A percentile compares a stretch with the other conserved stretches of the same genome.
Evolutionary conservation across 2,888 invertebrate species (phyloP).

Genomic region (Ellobium chinense): DNA sequence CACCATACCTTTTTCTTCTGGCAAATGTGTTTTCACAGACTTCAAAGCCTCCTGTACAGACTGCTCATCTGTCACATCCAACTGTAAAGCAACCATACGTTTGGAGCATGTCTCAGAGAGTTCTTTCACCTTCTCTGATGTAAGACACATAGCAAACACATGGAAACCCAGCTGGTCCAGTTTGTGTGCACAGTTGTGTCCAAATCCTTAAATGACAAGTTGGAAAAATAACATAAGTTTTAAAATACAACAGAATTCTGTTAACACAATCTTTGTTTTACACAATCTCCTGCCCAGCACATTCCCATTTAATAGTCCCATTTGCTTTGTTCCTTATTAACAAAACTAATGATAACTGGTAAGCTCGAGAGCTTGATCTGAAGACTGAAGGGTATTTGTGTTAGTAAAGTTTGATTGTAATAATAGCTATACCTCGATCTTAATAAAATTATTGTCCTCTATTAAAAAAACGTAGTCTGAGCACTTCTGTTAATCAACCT

Average conservation of each 20-base stretch:
- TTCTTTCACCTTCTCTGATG: slow-evolving; percentile 36
- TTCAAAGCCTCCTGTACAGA: slow-evolving; percentile 27
- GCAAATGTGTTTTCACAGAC: slow-evolving; percentile 31
- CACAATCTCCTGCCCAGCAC: too few relatives aligned
- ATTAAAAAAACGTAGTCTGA: too few relatives aligned
- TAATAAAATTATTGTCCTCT: too few relatives aligned
- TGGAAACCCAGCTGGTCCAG: slow-evolving; percentile 46
- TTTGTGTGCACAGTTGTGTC: slow-evolving; percentile 35
- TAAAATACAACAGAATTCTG: neutral
- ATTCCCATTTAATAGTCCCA: too few relatives aligned
- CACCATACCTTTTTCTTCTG: slow-evolving; percentile 42
- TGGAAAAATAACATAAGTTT: neutral
- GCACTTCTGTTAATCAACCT: too few relatives aligned
- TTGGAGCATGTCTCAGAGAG: slow-evolving; percentile 28
- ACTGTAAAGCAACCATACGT: slow-evolving; percentile 27
- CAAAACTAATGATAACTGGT: too few relatives aligned
- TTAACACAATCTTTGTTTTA: too few relatives aligned
- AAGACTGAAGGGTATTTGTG: too few relatives aligned
- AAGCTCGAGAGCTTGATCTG: too few relatives aligned
- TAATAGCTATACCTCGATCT: too few relatives aligned
- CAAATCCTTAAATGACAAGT: slow-evolving; percentile 42
- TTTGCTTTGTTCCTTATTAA: too few relatives aligned
- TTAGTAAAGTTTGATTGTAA: too few relatives aligned
- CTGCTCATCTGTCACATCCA: slow-evolving; percentile 45
- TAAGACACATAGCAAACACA: slow-evolving; percentile 48